A percentile compares a stretch with the other conserved stretches of the same genome.
Conservation (phyloP, 2,888 invertebrate genomes). For the Chouioia cunea region DNA sequence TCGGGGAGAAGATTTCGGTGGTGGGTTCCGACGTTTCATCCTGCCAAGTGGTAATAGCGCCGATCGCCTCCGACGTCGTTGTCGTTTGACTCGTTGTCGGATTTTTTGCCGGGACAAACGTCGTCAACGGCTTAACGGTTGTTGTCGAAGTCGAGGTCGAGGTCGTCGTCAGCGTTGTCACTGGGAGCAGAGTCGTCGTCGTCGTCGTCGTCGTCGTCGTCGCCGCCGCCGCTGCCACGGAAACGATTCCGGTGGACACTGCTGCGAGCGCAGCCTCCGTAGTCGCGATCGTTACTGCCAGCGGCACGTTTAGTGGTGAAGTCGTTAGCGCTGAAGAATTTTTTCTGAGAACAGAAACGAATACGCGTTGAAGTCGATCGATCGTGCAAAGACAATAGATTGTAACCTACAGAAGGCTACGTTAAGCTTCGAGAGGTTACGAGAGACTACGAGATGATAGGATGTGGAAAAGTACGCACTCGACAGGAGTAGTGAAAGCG, state of each 20-base stretch:
- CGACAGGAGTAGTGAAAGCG: background rate
- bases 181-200: background rate
- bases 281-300: background rate
- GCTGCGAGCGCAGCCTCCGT: background rate
- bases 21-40: slow-evolving; percentile 31
- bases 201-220: background rate
- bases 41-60: slow-evolving; percentile 40
- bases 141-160: background rate
- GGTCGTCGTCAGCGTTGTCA: slow-evolving; percentile 3
- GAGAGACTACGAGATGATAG: background rate
- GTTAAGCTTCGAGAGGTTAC: background rate
- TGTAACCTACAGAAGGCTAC: too few species aligned
- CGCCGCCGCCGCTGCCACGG: background rate
- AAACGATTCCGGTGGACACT: background rate
- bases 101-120: background rate
- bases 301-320: slow-evolving; percentile 3
- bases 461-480: background rate
- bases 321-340: background rate
- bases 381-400: too few species aligned
- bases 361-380: too few species aligned
- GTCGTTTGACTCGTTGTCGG: slow-evolving; percentile 34
- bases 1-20: slow-evolving; percentile 29
- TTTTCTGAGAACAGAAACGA: too few species aligned
- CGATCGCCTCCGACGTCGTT: slow-evolving; percentile 24
- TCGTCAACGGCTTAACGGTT: background rate